Percentiles rank a stretch among this genome's conserved stretches.
Evolutionary conservation across 2,888 invertebrate genomes (phyloP).

Genomic region (Cerceris ruficornis): DNA sequence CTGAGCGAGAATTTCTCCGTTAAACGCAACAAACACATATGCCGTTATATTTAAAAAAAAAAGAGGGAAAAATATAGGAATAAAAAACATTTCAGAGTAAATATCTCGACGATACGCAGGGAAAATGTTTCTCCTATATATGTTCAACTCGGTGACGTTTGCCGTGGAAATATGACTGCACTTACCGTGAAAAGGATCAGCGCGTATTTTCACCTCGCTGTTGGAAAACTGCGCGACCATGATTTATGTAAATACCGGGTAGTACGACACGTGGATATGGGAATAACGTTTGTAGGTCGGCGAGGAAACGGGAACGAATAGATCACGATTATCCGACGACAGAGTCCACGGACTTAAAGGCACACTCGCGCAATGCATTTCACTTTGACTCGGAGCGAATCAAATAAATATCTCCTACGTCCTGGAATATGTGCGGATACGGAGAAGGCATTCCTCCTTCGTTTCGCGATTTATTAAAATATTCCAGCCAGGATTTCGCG

Average conservation of each 20-base stretch:
- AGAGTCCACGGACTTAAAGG: slow-evolving; percentile 40
- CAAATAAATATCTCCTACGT: slow-evolving; percentile 44
- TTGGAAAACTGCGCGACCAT: slow-evolving; percentile 54
- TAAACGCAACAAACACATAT: too few species aligned
- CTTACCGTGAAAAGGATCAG: slow-evolving; percentile 58
- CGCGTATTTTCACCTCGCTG: slow-evolving; percentile 53
- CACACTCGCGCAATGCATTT: slow-evolving; percentile 45
- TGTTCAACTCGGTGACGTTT: slow-evolving; percentile 45
- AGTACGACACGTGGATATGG: slow-evolving; percentile 49
- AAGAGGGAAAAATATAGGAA: background rate
- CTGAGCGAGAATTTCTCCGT: too few species aligned
- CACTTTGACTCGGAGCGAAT: slow-evolving; percentile 47
- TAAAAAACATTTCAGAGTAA: slow-evolving; percentile 2
- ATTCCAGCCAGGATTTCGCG: background rate
- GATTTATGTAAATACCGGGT: slow-evolving; percentile 60
- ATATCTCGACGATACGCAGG: slow-evolving; percentile 16
- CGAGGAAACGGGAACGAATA: slow-evolving; percentile 57
- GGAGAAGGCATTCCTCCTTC: background rate
- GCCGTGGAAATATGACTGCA: slow-evolving; percentile 57
- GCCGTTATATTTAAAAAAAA: background rate
- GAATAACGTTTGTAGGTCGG: slow-evolving; percentile 55
- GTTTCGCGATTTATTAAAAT: slow-evolving; percentile 33
- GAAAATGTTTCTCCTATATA: slow-evolving; percentile 43
- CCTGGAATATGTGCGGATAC: slow-evolving; percentile 21
- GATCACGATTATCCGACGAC: slow-evolving; percentile 64